Base-by-base conservation (phyloP, 2,888 invertebrate species). In the Epirrhoe tristata region DNA sequence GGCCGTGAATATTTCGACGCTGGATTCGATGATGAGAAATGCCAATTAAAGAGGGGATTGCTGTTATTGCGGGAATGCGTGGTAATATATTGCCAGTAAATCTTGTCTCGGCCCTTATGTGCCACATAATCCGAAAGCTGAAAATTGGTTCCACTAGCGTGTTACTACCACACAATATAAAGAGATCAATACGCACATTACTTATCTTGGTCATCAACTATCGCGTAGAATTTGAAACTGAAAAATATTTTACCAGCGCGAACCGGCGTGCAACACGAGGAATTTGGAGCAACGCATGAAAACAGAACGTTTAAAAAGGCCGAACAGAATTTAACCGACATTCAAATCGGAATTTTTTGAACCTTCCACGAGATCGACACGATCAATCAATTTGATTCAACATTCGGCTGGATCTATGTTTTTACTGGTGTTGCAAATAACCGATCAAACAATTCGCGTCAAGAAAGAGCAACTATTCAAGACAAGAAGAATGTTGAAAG, bases 1-100 rank as follows among this genome's bases (percentile, higher is more conserved):
- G 76, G 71, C 68, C 69, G 63, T 78, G 75, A 80, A 81, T 81
- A 79, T 82, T 79, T 74, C 72, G 69, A 64, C 69, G 68, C 71
- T 75, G 68, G 69, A 66, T 64, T 54, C 65, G 71, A 69, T 72
- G 75, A 79, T 81, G 78, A 78, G 77, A 77, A 76, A 74, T 69
- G 66, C 73, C 73, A 73, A 74, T 74, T 78, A 77, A 58, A 34
- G 59, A 63, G 56, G 55, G 55, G 36, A 56, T 36, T 50, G 63
- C 52, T 58, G 58, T 54, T 64, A 48, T 54, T 58, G 48, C 32
- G 48, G 53, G 16, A 53, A 63, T 34, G 34, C 48, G 53, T 63
- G 43, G 46, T 24, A 34, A 53, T 58, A 54, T 58, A 39, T 52
- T 63, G 63, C 63, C 57, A 43, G 62, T 62, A 55, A 55, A 56